Conservation (phyloP, 2,113 vertebrate genomes). For the Crocuta crocuta region DNA sequence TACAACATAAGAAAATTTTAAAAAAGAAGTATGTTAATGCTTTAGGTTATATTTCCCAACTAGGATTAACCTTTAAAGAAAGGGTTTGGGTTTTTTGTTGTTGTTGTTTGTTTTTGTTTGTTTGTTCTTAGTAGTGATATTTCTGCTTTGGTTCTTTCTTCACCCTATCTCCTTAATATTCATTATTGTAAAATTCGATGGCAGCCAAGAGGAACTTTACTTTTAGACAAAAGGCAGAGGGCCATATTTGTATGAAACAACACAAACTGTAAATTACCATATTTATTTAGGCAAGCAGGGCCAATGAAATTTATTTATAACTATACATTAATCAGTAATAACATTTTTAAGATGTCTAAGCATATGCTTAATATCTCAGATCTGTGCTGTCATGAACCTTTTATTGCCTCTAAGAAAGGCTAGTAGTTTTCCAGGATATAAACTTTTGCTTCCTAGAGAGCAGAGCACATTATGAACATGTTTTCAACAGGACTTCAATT, state of each 20-base stretch:
- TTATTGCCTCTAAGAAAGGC: conserved; percentile 75
- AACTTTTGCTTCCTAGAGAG: conserved; percentile 76
- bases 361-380: conserved; percentile 69
- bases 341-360: conserved; percentile 70
- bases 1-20: not conserved
- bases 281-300: conserved; percentile 65
- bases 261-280: conserved; percentile 70
- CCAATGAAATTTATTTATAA: conserved; percentile 78
- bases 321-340: conserved; percentile 75
- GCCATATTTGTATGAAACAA: conserved; percentile 50
- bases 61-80: not conserved
- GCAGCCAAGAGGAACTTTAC: conserved; percentile 25
- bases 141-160: not conserved
- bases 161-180: conserved; percentile 37
- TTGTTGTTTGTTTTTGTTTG: not conserved
- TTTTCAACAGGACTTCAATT: conserved; percentile 78
- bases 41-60: not conserved
- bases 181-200: conserved; percentile 45
- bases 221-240: conserved; percentile 53
- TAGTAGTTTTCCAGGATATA: conserved; percentile 75
- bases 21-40: no score
- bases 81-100: not conserved
- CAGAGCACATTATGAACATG: conserved; percentile 69
- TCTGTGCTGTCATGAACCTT: conserved; percentile 70
- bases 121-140: not conserved